These are phyloP conservation scores for Marasmarcha lunaedactyla DNA, from an alignment of 2,888 invertebrate species.

Conservation along the genomic window DNA sequence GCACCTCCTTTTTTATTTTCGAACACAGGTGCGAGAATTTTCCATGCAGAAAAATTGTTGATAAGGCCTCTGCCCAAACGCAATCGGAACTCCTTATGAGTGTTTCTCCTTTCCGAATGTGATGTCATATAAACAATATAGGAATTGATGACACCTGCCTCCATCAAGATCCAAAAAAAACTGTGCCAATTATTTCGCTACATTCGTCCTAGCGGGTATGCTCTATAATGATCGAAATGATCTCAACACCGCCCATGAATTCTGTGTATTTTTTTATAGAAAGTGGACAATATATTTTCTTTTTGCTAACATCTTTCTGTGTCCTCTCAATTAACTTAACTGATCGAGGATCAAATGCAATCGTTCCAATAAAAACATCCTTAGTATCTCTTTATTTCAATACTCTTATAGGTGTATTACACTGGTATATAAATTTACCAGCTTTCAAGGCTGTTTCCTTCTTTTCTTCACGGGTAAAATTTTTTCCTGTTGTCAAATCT, in stretches of 20 bases:
- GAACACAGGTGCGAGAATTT: no score
- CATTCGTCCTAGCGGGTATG: constrained; percentile 3
- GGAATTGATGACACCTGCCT: not conserved
- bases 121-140: not conserved
- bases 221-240: constrained; percentile 2
- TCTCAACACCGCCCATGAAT: constrained; percentile 3
- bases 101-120: not conserved
- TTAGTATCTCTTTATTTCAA: constrained; percentile 9
- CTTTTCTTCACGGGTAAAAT: constrained; percentile 7
- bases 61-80: not conserved
- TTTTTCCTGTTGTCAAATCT: constrained; percentile 7
- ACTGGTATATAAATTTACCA: constrained; percentile 8
- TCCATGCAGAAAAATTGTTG: not conserved
- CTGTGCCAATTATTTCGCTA: not conserved
- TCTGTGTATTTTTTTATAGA: not conserved
- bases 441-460: constrained; percentile 9
- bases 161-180: not conserved
- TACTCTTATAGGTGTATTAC: constrained; percentile 5
- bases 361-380: constrained; percentile 8
- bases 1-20: no score
- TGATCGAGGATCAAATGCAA: not conserved
- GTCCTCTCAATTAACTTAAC: not conserved
- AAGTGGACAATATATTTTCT: not conserved
- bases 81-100: not conserved
- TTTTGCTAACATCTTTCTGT: not conserved